phyloP scores from a whole-genome alignment of 2,797 vertebrate species.

The Galagoides demidoff region DNA sequence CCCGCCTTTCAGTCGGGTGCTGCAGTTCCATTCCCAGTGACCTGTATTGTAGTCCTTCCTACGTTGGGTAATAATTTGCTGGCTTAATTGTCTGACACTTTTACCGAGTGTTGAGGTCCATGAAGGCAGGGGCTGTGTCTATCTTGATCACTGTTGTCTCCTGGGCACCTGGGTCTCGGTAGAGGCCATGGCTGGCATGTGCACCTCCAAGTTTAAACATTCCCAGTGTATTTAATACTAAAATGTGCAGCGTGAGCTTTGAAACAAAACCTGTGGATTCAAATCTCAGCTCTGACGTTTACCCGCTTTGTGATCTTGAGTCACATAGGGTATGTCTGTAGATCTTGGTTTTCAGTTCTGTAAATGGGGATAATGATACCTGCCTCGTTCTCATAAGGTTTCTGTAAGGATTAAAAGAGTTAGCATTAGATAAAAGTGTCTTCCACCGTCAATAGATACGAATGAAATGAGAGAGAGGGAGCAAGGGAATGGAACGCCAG shows the following conservation, averaged over 20 bases:
- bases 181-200: not conserved
- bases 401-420: not conserved
- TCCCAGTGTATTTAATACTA: accelerated
- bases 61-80: not conserved
- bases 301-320: not conserved
- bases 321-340: not conserved
- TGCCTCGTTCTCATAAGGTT: not conserved
- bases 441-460: not conserved
- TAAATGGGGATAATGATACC: not conserved
- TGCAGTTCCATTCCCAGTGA: not conserved
- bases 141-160: not conserved
- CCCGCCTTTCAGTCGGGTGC: not conserved
- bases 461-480: not conserved
- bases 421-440: not conserved
- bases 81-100: not conserved
- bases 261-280: not conserved
- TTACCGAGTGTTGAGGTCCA: not conserved
- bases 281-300: not conserved
- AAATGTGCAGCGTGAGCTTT: not conserved
- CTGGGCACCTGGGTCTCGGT: not conserved
- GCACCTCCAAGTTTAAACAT: not conserved
- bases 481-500: not conserved
- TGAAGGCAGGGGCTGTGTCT: not conserved
- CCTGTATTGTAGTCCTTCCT: not conserved
- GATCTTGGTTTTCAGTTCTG: slow-evolving; percentile 30